Base-by-base conservation (phyloP, 2,888 invertebrate species). In the Seladonia tumulorum region DNA sequence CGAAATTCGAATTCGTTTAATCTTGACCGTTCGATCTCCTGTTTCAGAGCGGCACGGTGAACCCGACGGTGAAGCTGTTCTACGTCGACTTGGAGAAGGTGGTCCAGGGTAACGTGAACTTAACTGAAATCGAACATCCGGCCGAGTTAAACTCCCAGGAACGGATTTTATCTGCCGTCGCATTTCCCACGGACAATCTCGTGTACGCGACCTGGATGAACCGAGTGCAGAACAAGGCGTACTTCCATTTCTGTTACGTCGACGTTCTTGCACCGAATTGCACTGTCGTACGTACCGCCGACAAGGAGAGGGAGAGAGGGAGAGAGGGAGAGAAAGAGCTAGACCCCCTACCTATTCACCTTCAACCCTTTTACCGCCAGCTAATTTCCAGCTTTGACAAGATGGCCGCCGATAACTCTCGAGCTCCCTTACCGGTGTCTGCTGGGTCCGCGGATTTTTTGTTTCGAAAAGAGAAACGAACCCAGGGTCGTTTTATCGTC, bases 151-250 rank as follows among this genome's bases (percentile, higher is more conserved):
- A 89, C 91, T 93, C 90, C 81, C 94, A 94, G 14, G 95, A 97
- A 90, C 96, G 97, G 68, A 97, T 97, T 89, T 94, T 98, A 89
- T 96, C 97, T 76, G 95, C 96, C 0, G 97, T 98, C n/a, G 95
- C 96, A 73, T 99, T 99, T 97, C 96, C 97, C 74, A 97, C 97
- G 82, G 96, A 97, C 88, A 95, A 96, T 57, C 95, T 96, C 22
- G 95, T 99, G 22, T 96, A 97, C 14, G 96, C 98, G 22, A 97
- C 98, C 85, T 99, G 99, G 98, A 97, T 98, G 95, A 98, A 99
- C 95, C 96, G 99, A 79, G 97, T 97, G 45, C 99, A 99, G 95
- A 99, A 98, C 93, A 95, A 96, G 79, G 97, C 97, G 29, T 95
- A 96, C 79, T 94, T 97, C 81, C 96, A 97, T 18, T 95, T 97